Evolutionary conservation across 2,113 vertebrate species (phyloP).

Genomic region (Vidua chalybeata): DNA sequence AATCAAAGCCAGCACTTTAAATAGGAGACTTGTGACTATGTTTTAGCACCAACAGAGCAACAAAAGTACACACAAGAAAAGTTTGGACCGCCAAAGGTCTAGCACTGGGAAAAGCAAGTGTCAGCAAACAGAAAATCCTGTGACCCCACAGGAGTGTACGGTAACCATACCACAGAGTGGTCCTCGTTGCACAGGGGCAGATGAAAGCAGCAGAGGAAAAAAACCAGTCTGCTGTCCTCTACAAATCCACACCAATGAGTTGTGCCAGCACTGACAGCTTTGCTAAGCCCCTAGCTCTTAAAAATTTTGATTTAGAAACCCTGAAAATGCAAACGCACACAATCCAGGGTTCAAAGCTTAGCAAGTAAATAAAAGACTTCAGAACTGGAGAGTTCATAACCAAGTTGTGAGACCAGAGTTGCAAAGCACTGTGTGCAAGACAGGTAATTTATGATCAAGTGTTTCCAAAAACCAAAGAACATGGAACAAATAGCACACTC

Average conservation of each 20-base stretch:
- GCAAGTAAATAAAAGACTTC: background rate
- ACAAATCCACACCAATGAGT: background rate
- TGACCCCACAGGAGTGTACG: background rate
- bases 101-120: background rate
- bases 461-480: background rate
- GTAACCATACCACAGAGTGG: background rate
- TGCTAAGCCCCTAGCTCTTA: background rate
- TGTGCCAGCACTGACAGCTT: accelerated
- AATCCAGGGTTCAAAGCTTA: background rate
- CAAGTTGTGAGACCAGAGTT: background rate
- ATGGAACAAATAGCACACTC: background rate
- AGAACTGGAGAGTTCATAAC: background rate
- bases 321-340: background rate
- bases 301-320: background rate
- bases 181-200: background rate
- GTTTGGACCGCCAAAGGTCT: background rate
- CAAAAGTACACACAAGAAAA: background rate
- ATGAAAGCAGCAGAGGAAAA: background rate
- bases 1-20: background rate
- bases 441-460: background rate
- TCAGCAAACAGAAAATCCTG: background rate
- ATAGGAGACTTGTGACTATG: background rate
- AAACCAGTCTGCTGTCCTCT: background rate
- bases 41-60: background rate
- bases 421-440: background rate